These are phyloP conservation scores for Platichthys flesus DNA, from an alignment of 2,113 vertebrate species.

Conservation along the genomic window DNA sequence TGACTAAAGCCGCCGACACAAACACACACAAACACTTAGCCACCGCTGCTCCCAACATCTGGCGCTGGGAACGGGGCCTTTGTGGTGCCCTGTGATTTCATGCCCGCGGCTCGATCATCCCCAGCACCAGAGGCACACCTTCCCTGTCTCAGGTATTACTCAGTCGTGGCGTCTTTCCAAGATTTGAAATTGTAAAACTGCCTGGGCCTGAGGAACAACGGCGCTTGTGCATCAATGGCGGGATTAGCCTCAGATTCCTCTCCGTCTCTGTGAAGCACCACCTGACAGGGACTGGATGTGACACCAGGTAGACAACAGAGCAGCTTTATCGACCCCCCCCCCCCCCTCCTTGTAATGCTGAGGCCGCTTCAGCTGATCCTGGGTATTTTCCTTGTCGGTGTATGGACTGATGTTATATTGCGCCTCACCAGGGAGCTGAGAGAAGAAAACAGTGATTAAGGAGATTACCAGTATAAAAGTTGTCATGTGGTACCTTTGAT, in stretches of 20 bases:
- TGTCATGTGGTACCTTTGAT: conserved; percentile 31
- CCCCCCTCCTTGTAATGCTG: conserved; percentile 42
- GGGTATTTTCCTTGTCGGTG: conserved; percentile 53
- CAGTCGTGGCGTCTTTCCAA: conserved; percentile 52
- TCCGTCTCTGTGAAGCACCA: conserved; percentile 40
- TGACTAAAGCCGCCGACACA: conserved; percentile 69
- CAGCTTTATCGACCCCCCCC: conserved; percentile 34
- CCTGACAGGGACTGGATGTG: conserved; percentile 58
- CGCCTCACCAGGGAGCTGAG: conserved; percentile 40
- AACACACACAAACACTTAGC: neutral
- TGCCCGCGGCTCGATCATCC: conserved; percentile 67
- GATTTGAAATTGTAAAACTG: conserved; percentile 66
- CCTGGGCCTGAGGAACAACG: conserved; percentile 61
- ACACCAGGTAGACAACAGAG: conserved; percentile 63
- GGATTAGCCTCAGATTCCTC: conserved; percentile 71
- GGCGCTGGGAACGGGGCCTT: conserved; percentile 55
- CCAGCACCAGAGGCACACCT: conserved; percentile 62
- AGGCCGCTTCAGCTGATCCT: conserved; percentile 58
- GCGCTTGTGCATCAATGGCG: conserved; percentile 66
- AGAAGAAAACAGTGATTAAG: conserved; percentile 54
- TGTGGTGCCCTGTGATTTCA: conserved; percentile 67
- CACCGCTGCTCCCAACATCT: conserved; percentile 71
- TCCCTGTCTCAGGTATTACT: conserved; percentile 51
- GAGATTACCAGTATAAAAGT: conserved; percentile 44
- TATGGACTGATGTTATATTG: conserved; percentile 37